phyloP scores from a whole-genome alignment of 30 jellyfish, hydroid and myxozoan species.

The Clytia hemisphaerica region DNA sequence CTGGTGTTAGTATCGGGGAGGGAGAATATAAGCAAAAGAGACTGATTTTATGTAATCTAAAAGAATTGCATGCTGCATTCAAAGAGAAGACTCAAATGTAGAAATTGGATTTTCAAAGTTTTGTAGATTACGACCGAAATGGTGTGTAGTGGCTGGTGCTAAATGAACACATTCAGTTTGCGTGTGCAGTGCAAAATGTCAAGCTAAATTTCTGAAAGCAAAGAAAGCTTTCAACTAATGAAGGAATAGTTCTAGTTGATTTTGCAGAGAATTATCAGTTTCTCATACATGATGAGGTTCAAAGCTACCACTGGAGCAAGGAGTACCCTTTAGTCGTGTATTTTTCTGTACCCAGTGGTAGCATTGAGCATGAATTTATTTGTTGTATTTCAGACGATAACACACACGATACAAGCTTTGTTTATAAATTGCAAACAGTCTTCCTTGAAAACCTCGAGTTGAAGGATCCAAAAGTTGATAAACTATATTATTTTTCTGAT shows the following conservation, averaged over 20 bases:
- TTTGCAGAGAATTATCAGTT: conserved; percentile 40
- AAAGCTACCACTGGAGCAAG: conserved; percentile 49
- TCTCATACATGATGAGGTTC: conserved; percentile 37
- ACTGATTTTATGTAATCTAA: conserved; percentile 36
- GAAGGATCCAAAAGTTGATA: conserved; percentile 7
- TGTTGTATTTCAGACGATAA: conserved; percentile 27
- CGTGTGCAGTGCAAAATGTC: conserved; percentile 43
- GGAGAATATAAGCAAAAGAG: conserved; percentile 26
- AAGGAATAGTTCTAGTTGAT: conserved; percentile 2
- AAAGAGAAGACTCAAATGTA: conserved; percentile 21
- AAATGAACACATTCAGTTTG: conserved; percentile 59
- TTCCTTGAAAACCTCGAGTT: neutral
- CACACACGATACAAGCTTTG: conserved; percentile 43
- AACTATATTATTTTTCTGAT: conserved; percentile 35
- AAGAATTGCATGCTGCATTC: conserved; percentile 37
- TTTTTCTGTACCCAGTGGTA: conserved; percentile 5
- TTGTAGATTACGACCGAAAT: conserved; percentile 47
- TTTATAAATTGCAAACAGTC: conserved; percentile 4
- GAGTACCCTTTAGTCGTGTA: conserved; percentile 20
- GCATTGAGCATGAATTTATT: neutral
- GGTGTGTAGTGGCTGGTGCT: conserved; percentile 37
- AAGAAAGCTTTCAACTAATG: conserved; percentile 8
- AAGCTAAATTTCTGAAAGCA: conserved; percentile 29
- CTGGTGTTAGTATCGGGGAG: conserved; percentile 26
- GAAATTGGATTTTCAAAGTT: conserved; percentile 45